Base-by-base conservation (phyloP, 64 coral and sea anemone genomes). In the Anthopleura sola region DNA sequence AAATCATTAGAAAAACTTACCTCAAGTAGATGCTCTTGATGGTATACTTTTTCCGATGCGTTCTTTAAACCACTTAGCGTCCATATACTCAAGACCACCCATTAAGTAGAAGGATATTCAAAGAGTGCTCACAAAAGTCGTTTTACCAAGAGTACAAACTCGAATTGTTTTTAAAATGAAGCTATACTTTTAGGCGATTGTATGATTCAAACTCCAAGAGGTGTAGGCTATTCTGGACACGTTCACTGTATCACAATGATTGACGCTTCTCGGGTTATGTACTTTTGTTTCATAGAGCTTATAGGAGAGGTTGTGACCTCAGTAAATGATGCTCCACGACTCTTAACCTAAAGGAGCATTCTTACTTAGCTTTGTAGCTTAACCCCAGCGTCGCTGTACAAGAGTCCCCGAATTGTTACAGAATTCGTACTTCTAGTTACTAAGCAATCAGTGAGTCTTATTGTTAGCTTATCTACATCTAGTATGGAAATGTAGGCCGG, bases 41-140 rank as follows among this genome's bases (percentile, higher is more conserved):
- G 66, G 8, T 36, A 31, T 28, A 32, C 66, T 71, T 71, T 71
- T 66, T 1, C 14, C 66, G 34, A 71, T 32, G 66, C 31, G 66
- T 71, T 34, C 66, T 71, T 71, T 71, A 71, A 71, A 71, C 26
- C 66, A 71, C 66, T 71, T 71, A 71, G 6, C 66, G 29, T 71
- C 66, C 26, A 12, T 34, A 20, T 34, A 71, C 66, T 71, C 29
- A 34, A 71, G 31, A 71, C 66, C 66, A 71, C 66, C 66, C 66
- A 71, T 71, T 34, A 71, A 71, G 9, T 32, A 13, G 31, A 16
- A 32, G 34, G 31, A 71, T 34, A 71, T 32, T 34, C 66, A 3
- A 32, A 71, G 29, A 71, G 29, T 71, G 31, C 3, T 29, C 9
- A 58, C 21, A 71, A 71, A 71, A 32, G 60, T 66, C 23, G 21